These are phyloP conservation scores for Epinotia bilunana DNA, from an alignment of 2,888 invertebrate species.

Conservation along the genomic window DNA sequence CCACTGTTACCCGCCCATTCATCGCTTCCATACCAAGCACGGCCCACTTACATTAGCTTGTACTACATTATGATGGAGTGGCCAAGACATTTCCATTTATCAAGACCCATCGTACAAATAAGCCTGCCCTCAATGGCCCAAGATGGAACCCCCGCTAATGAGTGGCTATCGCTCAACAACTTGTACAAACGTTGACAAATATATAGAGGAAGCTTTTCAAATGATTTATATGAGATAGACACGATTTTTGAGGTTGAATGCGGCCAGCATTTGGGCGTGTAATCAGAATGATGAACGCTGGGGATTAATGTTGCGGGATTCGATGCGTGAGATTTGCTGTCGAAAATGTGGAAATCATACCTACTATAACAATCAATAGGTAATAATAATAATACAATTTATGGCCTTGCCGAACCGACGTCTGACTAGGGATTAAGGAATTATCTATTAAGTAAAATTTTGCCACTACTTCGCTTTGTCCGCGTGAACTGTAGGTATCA, in stretches of 20 bases:
- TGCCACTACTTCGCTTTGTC: too few relatives aligned
- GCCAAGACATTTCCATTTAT: slow-evolving; percentile 69
- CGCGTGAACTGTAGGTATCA: too few relatives aligned
- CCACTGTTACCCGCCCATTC: neutral
- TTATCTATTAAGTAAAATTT: too few relatives aligned
- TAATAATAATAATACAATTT: neutral
- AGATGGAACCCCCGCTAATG: slow-evolving; percentile 71
- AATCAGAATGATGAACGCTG: slow-evolving; percentile 34
- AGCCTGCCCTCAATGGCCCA: slow-evolving; percentile 73
- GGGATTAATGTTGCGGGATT: slow-evolving; percentile 26
- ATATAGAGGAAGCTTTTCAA: slow-evolving; percentile 67
- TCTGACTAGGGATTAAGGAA: too few relatives aligned
- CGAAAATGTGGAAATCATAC: slow-evolving; percentile 1
- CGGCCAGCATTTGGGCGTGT: slow-evolving; percentile 26
- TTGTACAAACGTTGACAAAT: slow-evolving; percentile 79
- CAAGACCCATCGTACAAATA: slow-evolving; percentile 72
- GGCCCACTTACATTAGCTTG: slow-evolving; percentile 46
- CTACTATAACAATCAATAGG: neutral
- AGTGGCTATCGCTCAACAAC: slow-evolving; percentile 69
- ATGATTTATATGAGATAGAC: slow-evolving; percentile 65
- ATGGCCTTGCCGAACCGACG: too few relatives aligned
- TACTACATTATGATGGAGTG: slow-evolving; percentile 53
- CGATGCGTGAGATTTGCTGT: slow-evolving; percentile 4
- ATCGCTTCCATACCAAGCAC: slow-evolving; percentile 24
- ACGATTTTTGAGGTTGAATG: slow-evolving; percentile 42